Base-by-base conservation (phyloP, 2,888 invertebrate species). In the Crioceris asparagi region DNA sequence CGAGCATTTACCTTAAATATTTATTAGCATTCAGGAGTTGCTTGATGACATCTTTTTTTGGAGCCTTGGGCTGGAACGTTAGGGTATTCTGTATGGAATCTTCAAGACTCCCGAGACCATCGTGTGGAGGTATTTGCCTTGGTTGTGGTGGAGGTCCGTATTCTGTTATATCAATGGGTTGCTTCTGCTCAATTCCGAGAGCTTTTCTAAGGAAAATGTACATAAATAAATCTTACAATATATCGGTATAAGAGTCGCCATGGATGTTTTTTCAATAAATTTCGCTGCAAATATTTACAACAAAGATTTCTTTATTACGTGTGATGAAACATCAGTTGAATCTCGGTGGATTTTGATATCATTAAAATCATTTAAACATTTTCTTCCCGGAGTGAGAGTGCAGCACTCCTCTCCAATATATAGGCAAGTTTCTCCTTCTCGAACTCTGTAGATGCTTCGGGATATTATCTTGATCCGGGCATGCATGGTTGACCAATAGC, bases 41-140 rank as follows among this genome's bases (percentile, higher is more conserved):
- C 55, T 79, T 79, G 46, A 85, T 72, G 44, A 83, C 68, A 59
- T 85, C 83, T 57, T 82, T 80, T 56, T 75, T 77, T 0, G 83
- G 83, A 1, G 79, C 71, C 53, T 79, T 79, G 3, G 83, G 83
- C 21, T 79, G 57, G 35, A 86, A 68, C 1, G 77, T 74, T 49
- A 75, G 68, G 55, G 82, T 83, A 14, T 80, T 80, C 53, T 79
- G 77, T 18, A 84, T 60, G 0, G 84, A 79, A 56, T 88, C 87
- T 59, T 86, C 85, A 2, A 83, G 72, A 10, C 78, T 69, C 2
- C 87, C 87, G 47, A 83, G 74, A 3, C 79, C 79, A 52, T 81
- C 79, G 43, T 83, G 83, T 1, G 85, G 81, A 12, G 81, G 73
- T 40, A 71, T 61, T 30, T 47, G 53, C 17, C 39, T 46, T 33